phyloP scores from a whole-genome alignment of 2,797 vertebrate genomes.

The Micropoecilia bifurca region DNA sequence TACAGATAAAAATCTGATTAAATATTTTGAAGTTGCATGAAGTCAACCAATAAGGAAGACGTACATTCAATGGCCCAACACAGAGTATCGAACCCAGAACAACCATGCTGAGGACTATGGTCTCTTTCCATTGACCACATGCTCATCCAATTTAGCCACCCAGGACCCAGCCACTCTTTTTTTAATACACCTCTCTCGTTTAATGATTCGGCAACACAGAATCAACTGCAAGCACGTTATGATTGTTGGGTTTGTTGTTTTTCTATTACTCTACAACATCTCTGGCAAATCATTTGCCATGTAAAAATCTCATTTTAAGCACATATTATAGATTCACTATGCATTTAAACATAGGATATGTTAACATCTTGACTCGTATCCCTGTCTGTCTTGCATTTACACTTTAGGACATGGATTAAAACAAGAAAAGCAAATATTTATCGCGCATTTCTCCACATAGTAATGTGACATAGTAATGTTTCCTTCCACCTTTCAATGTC shows the following conservation, averaged over 20 bases:
- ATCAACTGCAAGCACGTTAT: background rate
- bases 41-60: background rate
- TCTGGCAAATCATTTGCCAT: background rate
- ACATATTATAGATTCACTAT: conserved; percentile 4
- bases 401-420: conserved; percentile 3
- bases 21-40: background rate
- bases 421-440: conserved; percentile 17
- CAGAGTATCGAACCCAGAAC: background rate
- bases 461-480: conserved; percentile 56
- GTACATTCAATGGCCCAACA: too few species aligned
- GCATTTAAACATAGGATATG: background rate
- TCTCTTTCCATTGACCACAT: background rate
- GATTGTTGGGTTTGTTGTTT: background rate
- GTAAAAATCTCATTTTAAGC: background rate
- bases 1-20: background rate
- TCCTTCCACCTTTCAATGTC: conserved; percentile 47
- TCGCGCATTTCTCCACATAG: conserved; percentile 18
- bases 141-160: too few species aligned
- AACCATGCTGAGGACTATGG: background rate
- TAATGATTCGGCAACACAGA: background rate
- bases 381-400: conserved; percentile 1
- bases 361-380: conserved; percentile 4
- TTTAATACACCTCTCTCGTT: background rate
- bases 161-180: background rate
- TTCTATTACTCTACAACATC: background rate